phyloP scores from a whole-genome alignment of 37 sponge, comb jelly and placozoan genomes.

The Dysidea cf. avara region DNA sequence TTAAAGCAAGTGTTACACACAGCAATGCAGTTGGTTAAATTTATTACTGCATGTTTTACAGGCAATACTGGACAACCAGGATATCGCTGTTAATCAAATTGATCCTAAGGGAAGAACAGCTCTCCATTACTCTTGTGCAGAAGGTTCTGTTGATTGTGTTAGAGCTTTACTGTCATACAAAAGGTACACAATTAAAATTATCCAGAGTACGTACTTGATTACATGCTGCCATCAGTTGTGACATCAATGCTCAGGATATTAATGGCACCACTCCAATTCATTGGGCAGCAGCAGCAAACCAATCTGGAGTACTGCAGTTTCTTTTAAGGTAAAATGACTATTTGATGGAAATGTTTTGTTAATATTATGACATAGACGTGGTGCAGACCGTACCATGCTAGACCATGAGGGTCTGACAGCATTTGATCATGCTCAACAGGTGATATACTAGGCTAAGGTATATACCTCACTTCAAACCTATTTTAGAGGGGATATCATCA shows the following conservation, averaged over 20 bases:
- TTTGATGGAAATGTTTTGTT: background rate
- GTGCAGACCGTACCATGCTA: conserved; percentile 46
- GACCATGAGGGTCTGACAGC: conserved; percentile 66
- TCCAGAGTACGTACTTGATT: background rate
- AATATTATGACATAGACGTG: conserved; percentile 33
- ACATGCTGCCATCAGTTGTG: conserved; percentile 34
- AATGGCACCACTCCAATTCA: conserved; percentile 76
- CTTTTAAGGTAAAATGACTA: conserved; percentile 60
- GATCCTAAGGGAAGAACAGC: conserved; percentile 73
- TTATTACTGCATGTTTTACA: background rate
- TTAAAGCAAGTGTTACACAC: conserved; percentile 51
- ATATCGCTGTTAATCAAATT: conserved; percentile 34
- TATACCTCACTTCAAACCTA: background rate
- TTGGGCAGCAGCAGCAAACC: conserved; percentile 90
- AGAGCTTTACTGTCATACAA: conserved; percentile 55
- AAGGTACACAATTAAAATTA: conserved; percentile 31
- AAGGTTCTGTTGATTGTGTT: conserved; percentile 71
- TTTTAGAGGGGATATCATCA: conserved; percentile 42
- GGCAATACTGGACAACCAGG: conserved; percentile 63
- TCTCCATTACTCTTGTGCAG: conserved; percentile 84
- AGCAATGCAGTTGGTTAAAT: background rate
- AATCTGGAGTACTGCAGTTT: conserved; percentile 61
- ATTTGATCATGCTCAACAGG: conserved; percentile 73
- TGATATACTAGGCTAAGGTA: background rate
- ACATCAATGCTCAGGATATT: conserved; percentile 64